Conservation (phyloP, 2,797 vertebrate genomes). For the Hippopotamyrus pictus region DNA sequence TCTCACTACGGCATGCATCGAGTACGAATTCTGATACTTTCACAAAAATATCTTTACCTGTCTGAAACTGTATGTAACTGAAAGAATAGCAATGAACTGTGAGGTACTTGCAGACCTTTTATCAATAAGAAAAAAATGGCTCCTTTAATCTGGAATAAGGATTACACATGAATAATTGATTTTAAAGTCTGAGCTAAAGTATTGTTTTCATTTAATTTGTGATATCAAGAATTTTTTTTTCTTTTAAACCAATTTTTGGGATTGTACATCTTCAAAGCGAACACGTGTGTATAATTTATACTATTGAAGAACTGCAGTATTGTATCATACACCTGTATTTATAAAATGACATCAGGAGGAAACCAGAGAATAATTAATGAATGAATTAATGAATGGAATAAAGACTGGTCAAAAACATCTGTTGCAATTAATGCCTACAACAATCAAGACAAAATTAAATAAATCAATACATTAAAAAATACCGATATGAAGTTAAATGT, state of each 20-base stretch:
- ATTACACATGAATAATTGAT: constrained; percentile 8
- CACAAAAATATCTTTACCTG: constrained; percentile 2
- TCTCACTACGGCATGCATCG: neutral
- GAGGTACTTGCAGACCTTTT: constrained; percentile 2
- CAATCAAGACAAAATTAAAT: neutral
- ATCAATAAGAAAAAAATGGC: constrained; percentile 3
- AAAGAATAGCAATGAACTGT: constrained; percentile 8
- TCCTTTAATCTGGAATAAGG: constrained; percentile 3
- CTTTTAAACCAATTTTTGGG: neutral
- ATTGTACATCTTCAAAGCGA: neutral
- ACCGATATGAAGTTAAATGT: neutral
- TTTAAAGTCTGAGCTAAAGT: neutral
- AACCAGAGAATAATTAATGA: neutral
- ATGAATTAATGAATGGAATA: neutral
- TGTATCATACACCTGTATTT: neutral
- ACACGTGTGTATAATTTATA: neutral
- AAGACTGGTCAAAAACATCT: neutral
- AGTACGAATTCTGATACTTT: constrained; percentile 1
- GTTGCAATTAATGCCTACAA: neutral
- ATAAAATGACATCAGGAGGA: neutral
- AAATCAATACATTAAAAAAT: neutral
- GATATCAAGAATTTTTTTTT: neutral
- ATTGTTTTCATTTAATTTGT: neutral
- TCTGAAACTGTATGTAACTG: neutral
- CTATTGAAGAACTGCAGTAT: neutral